Evolutionary conservation across 2,888 invertebrate species (phyloP), one percentile per base, ranked within the genome.

Genomic region (Ephialtes manifestator): DNA sequence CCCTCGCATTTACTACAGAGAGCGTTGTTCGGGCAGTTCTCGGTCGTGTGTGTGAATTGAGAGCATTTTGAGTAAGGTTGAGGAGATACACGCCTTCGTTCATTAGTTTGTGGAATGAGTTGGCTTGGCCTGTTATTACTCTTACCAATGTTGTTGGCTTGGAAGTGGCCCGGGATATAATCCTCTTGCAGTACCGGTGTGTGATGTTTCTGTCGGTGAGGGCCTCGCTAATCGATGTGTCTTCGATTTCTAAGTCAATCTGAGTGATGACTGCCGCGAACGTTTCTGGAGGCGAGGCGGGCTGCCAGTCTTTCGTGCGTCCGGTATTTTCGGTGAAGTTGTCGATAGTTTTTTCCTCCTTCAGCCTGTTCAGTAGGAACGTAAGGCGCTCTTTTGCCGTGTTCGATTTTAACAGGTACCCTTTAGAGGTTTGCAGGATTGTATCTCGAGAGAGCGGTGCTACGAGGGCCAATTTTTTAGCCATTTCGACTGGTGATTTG

Each of bases 231-330:
- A 72, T 72, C 13, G 53, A 20, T 18, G 28, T 24, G 11, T 72
- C 72, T 15, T 53, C 72, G 35, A 72, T 72, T 15, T 72, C 72
- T 20, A 51, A 72, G 53, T 72, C 72, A 13, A 72, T 53, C 5
- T 31, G 72, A 0, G 53, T 71, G 2, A 71, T 53, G 3, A 71
- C 53, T 2, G 72, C 53, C 8, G 72, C 72, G 53, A 72, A 72
- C 11, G 72, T 53, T 7, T 53, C 72, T 28, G 72, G 72, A 0
- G 72, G 70, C 24, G 51, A 10, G n/a, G 65, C 35, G 15, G 65
- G 7, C n/a, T 4, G 15, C 13, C 39, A 15, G 8, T 65, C 8
- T 5, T 4, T 65, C 18, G 65, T 18, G 65, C 15, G 65, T 4
- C n/a, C 65, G 31, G 10, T 18, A 2, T 51, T 48, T 51, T 51